phyloP scores from a whole-genome alignment of 1,140 invertebrate species.

The Drosophila neocordata region DNA sequence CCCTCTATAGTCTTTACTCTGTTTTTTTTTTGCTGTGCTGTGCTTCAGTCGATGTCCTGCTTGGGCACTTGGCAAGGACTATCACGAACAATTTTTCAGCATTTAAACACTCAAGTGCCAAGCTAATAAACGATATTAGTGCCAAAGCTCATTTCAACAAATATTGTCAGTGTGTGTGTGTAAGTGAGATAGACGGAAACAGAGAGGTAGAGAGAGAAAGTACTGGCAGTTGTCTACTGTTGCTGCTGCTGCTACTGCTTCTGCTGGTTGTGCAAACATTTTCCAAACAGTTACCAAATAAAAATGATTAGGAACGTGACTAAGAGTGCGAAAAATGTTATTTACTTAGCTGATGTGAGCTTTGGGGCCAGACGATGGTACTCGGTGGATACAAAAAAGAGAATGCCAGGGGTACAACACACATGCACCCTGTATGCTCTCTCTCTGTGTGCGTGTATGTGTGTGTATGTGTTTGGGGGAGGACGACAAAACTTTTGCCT shows the following conservation, averaged over 20 bases:
- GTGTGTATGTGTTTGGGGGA: constrained; percentile 27
- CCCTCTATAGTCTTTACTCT: constrained; percentile 3
- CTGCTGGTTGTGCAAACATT: constrained; percentile 65
- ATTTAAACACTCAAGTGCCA: constrained; percentile 75
- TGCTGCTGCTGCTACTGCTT: constrained; percentile 44
- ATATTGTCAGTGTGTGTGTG: constrained; percentile 51
- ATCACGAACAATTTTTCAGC: constrained; percentile 73
- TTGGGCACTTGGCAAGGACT: constrained; percentile 47
- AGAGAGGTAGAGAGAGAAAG: not conserved
- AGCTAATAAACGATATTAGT: constrained; percentile 76
- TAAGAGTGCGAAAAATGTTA: constrained; percentile 77
- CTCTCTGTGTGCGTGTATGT: not conserved
- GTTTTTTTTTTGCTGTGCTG: not conserved
- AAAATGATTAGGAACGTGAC: constrained; percentile 77
- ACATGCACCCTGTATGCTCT: constrained; percentile 12
- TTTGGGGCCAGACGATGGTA: constrained; percentile 50
- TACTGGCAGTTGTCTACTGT: constrained; percentile 21
- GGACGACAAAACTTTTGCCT: constrained; percentile 51
- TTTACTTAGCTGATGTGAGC: constrained; percentile 75
- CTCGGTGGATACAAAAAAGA: not conserved
- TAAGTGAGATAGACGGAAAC: not conserved
- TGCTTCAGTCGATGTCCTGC: constrained; percentile 28
- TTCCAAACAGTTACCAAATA: constrained; percentile 77
- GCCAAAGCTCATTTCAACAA: constrained; percentile 71
- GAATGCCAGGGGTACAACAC: constrained; percentile 27